Evolutionary conservation across 2,797 vertebrate species (phyloP).

Genomic region (Lacerta agilis): DNA sequence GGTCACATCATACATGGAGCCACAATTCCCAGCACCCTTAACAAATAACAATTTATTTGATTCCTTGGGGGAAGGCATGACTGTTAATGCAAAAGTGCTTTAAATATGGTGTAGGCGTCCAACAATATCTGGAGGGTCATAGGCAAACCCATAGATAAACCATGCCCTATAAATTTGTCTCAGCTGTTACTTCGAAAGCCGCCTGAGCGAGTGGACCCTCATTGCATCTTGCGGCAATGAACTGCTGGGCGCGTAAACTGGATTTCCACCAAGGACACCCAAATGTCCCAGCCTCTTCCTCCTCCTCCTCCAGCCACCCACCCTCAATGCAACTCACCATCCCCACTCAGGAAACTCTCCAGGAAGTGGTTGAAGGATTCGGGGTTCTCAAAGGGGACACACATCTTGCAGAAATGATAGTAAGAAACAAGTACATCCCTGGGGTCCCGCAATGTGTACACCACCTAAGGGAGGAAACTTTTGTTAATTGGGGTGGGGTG

Average conservation of each 20-base stretch:
- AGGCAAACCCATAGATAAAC: background rate
- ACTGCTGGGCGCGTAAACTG: background rate
- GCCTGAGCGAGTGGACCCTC: background rate
- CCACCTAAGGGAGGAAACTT: constrained; percentile 10
- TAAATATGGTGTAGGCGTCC: too few relatives aligned
- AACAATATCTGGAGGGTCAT: too few relatives aligned
- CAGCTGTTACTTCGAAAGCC: background rate
- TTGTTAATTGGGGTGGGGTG: background rate
- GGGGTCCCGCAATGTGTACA: constrained; percentile 61
- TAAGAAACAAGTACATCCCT: constrained; percentile 57
- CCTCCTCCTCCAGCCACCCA: background rate
- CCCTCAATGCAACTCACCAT: constrained; percentile 30
- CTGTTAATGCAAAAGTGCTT: too few relatives aligned
- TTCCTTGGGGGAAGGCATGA: too few relatives aligned
- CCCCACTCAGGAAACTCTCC: constrained; percentile 47
- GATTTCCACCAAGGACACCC: background rate
- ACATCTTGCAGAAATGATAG: constrained; percentile 60
- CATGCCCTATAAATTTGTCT: background rate
- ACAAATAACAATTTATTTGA: too few relatives aligned
- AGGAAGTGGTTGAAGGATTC: constrained; percentile 58
- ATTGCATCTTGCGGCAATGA: background rate
- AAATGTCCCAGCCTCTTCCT: background rate
- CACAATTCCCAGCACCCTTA: too few relatives aligned
- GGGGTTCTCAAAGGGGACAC: constrained; percentile 45
- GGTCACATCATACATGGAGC: background rate